Evolutionary conservation across 1,140 invertebrate genomes (phyloP), one percentile per base, ranked within the genome.

Genomic region (Drosophila lacteicornis): DNA sequence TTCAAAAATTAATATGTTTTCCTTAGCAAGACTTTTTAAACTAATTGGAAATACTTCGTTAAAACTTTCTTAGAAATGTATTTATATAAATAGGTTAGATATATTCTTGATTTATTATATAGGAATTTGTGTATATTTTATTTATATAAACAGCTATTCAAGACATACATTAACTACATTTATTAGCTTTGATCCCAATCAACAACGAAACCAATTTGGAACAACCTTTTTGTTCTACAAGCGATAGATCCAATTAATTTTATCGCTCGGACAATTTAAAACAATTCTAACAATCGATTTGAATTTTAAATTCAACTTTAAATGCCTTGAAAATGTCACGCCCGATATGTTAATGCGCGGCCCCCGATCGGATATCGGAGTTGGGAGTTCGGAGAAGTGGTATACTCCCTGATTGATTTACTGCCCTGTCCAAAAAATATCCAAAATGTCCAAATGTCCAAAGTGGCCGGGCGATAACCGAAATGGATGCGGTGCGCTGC

Each of bases 351-450:
- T 49, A 65, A 42, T 73, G 15, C n/a, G 19, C 15, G 51, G 15
- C 36, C 6, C n/a, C 51, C 45, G 40, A 61, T 55, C 40, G 12
- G 33, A 47, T 40, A 73, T 61, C 25, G 33, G 33, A 9, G 4
- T 25, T n/a, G 13, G 11, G 42, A 22, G 36, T 59, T 67, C 38
- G 36, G 43, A 60, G 45, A 76, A 69, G 42, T 66, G 60, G 30
- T 47, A 42, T 25, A 57, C 47, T 42, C 30, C 56, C 66, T 84
- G 81, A 84, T 85, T 84, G 82, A 80, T 84, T 85, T 84, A 84
- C 40, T 55, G 70, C 22, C 65, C 22, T 46, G 79, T 59, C 30
- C 47, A 38, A 38, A 38, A n/a, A 3, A 40, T 40, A 56, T n/a
- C 19, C 19, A 40, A 56, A 56, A 40, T 56, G 53, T 56, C 53